A percentile compares a stretch with the other conserved stretches of the same genome.
These are phyloP conservation scores for Teinopalpus imperialis DNA, from an alignment of 2,888 invertebrate species.

Conservation along the genomic window DNA sequence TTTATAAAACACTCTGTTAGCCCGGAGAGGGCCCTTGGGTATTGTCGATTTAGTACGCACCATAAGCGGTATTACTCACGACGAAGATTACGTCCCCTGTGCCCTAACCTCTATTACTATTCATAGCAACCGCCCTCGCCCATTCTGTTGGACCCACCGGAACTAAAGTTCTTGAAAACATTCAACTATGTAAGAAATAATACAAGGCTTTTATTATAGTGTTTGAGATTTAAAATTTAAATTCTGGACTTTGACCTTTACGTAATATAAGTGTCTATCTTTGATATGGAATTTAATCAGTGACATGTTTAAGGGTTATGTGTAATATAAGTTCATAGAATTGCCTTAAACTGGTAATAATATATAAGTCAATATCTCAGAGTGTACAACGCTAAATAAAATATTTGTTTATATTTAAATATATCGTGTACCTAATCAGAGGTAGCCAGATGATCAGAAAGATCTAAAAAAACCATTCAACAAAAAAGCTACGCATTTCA, in stretches of 20 bases:
- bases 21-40: slow-evolving; percentile 55
- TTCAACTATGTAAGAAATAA: slow-evolving; percentile 22
- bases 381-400: too few relatives aligned
- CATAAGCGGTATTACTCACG: slow-evolving; percentile 68
- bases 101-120: slow-evolving; percentile 72
- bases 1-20: slow-evolving; percentile 65
- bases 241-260: background rate
- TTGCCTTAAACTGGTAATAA: too few relatives aligned
- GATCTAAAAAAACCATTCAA: too few relatives aligned
- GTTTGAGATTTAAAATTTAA: background rate
- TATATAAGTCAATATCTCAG: too few relatives aligned
- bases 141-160: slow-evolving; percentile 39
- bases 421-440: too few relatives aligned
- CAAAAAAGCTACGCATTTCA: too few relatives aligned
- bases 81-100: slow-evolving; percentile 51
- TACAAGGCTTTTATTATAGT: slow-evolving; percentile 7
- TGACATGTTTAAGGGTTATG: too few relatives aligned
- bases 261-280: too few relatives aligned
- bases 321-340: too few relatives aligned
- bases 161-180: slow-evolving; percentile 29
- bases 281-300: too few relatives aligned
- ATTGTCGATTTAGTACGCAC: slow-evolving; percentile 79
- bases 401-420: background rate
- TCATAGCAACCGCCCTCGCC: slow-evolving; percentile 63
- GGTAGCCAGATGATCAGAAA: too few relatives aligned